These are phyloP conservation scores for Hippolais icterina DNA, from an alignment of 2,113 vertebrate species.

Conservation along the genomic window DNA sequence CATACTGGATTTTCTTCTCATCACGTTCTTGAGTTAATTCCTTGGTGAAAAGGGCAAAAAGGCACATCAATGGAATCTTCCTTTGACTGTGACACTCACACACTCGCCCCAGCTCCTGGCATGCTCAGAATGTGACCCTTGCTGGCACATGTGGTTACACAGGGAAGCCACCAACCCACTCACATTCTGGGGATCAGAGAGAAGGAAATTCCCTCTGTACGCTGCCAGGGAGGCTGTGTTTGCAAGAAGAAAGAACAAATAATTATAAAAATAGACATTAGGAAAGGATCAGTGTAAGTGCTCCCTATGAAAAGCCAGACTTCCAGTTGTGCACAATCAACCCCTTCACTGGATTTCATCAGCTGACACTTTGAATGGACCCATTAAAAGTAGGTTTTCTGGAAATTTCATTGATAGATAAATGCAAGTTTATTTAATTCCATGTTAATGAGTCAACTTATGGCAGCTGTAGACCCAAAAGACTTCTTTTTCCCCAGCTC, in stretches of 20 bases:
- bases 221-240: neutral
- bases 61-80: conserved; percentile 37
- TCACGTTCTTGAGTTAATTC: conserved; percentile 89
- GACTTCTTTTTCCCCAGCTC: neutral
- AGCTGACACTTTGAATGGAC: neutral
- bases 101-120: conserved; percentile 53
- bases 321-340: neutral
- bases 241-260: neutral
- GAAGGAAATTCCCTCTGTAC: neutral
- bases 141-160: neutral
- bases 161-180: neutral
- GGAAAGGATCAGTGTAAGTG: neutral
- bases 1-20: conserved; percentile 90
- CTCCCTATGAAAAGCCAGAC: neutral
- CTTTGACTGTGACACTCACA: conserved; percentile 35
- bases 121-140: neutral
- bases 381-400: neutral
- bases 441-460: neutral
- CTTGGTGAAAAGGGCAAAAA: conserved; percentile 73
- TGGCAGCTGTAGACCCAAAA: neutral
- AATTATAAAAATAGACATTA: neutral
- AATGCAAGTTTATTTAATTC: neutral
- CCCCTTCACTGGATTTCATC: neutral
- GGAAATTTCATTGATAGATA: neutral
- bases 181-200: neutral